Conservation (phyloP, 2,113 vertebrate genomes). For the Falcunculus frontatus region DNA sequence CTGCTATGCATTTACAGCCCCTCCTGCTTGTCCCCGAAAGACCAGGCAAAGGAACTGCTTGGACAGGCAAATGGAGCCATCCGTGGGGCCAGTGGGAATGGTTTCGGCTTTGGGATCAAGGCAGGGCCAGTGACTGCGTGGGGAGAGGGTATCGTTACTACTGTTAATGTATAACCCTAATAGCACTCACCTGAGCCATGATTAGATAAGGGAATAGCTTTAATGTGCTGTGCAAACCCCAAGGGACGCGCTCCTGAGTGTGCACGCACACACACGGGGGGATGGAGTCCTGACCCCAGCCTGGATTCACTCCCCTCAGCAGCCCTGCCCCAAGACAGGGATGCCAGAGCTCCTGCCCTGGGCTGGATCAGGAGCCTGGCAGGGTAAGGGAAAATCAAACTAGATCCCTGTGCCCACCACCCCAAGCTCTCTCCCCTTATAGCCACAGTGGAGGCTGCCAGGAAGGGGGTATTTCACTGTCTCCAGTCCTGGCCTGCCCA, state of each 20-base stretch:
- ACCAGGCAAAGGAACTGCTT: neutral
- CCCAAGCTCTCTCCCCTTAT: neutral
- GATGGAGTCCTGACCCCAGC: neutral
- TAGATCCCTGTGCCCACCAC: neutral
- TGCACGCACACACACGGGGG: neutral
- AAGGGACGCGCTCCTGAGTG: neutral
- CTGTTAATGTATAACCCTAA: conserved; percentile 70
- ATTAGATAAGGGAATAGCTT: conserved; percentile 70
- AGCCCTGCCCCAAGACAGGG: neutral
- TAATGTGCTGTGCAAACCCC: conserved; percentile 60
- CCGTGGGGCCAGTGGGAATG: neutral
- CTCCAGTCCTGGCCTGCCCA: neutral
- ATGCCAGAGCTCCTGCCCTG: neutral
- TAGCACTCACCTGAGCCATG: conserved; percentile 57
- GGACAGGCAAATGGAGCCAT: neutral
- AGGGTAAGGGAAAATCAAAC: neutral
- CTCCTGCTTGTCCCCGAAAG: neutral
- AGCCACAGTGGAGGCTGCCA: neutral
- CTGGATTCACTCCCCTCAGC: neutral
- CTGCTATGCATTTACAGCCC: neutral
- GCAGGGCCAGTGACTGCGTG: conserved; percentile 34
- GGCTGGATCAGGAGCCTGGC: neutral
- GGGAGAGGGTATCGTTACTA: conserved; percentile 40
- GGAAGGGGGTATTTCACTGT: neutral
- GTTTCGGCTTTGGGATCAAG: conserved; percentile 50